A percentile compares a stretch with the other conserved stretches of the same genome.
These are phyloP conservation scores for Siniperca scherzeri DNA, from an alignment of 2,797 vertebrate genomes.

Conservation along the genomic window DNA sequence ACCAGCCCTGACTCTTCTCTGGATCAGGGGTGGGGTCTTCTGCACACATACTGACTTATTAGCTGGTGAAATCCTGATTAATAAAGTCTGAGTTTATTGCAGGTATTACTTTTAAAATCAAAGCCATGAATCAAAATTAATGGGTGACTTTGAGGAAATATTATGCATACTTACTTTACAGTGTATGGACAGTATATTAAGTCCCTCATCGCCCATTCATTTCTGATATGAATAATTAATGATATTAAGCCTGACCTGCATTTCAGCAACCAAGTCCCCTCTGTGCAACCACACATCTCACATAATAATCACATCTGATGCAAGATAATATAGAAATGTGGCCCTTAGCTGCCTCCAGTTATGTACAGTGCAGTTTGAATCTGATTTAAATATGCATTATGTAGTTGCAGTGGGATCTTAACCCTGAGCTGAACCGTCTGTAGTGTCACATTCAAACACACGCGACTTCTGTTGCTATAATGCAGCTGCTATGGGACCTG, in stretches of 20 bases:
- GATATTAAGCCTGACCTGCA: constrained; percentile 68
- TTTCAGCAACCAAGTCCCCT: constrained; percentile 51
- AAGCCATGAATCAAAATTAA: constrained; percentile 57
- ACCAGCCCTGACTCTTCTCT: constrained; percentile 7
- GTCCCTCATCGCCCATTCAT: constrained; percentile 47
- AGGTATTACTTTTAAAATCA: constrained; percentile 45
- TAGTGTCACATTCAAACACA: constrained; percentile 57
- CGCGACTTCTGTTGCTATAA: constrained; percentile 50
- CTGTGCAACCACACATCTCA: constrained; percentile 54
- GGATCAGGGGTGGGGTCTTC: background rate
- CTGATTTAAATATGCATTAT: constrained; percentile 71
- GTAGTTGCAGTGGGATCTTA: constrained; percentile 58
- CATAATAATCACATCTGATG: constrained; percentile 67
- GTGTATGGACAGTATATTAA: constrained; percentile 49
- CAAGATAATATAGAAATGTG: constrained; percentile 52
- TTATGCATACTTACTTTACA: constrained; percentile 35
- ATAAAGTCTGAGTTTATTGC: constrained; percentile 10
- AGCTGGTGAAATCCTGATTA: constrained; percentile 21
- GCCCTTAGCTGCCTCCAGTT: constrained; percentile 52
- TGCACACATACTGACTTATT: constrained; percentile 25
- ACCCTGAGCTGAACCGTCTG: constrained; percentile 66
- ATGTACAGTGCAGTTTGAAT: constrained; percentile 46
- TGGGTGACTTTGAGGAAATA: constrained; percentile 26
- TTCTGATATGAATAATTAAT: constrained; percentile 73
- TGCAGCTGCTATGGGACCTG: constrained; percentile 40